Percentiles rank a stretch among this genome's conserved stretches.
These are phyloP conservation scores for Lanistes nyassanus DNA, from an alignment of 1,140 invertebrate species.

Conservation along the genomic window DNA sequence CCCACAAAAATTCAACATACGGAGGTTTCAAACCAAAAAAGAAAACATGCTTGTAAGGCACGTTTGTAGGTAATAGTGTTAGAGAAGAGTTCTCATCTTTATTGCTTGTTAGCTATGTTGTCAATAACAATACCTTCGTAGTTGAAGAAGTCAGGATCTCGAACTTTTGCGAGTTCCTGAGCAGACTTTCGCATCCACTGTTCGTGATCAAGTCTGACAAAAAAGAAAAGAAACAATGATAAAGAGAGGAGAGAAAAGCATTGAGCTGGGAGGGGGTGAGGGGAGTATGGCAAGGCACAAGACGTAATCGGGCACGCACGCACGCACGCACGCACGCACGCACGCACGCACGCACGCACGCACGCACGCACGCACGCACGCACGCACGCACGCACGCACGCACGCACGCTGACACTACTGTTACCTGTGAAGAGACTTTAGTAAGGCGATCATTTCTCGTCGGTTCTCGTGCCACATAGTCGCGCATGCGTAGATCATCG, in stretches of 20 bases:
- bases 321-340: slow-evolving; percentile 18
- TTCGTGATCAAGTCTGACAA: slow-evolving; percentile 89
- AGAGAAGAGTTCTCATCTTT: too few relatives aligned
- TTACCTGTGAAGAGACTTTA: slow-evolving; percentile 56
- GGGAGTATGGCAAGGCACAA: neutral
- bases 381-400: slow-evolving; percentile 3
- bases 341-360: slow-evolving; percentile 19
- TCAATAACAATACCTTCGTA: slow-evolving; percentile 79
- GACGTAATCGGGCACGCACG: slow-evolving; percentile 17
- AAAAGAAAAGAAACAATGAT: neutral
- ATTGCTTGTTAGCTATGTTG: too few relatives aligned
- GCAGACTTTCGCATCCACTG: slow-evolving; percentile 90
- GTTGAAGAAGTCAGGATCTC: slow-evolving; percentile 96
- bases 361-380: slow-evolving; percentile 5
- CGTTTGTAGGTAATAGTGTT: too few relatives aligned
- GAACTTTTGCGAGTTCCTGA: slow-evolving; percentile 89
- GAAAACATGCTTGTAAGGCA: too few relatives aligned
- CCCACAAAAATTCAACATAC: too few relatives aligned
- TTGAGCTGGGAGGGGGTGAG: neutral
- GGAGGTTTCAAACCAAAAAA: too few relatives aligned
- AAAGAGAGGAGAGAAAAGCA: neutral
- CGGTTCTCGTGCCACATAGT: slow-evolving; percentile 61
- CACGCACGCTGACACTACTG: neutral
- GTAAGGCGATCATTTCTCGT: slow-evolving; percentile 55
- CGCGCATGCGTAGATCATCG: slow-evolving; percentile 54